Percentiles rank a stretch among this genome's conserved stretches.
These are phyloP conservation scores for Zaprionus taronus DNA, from an alignment of 1,140 invertebrate genomes.

Conservation along the genomic window DNA sequence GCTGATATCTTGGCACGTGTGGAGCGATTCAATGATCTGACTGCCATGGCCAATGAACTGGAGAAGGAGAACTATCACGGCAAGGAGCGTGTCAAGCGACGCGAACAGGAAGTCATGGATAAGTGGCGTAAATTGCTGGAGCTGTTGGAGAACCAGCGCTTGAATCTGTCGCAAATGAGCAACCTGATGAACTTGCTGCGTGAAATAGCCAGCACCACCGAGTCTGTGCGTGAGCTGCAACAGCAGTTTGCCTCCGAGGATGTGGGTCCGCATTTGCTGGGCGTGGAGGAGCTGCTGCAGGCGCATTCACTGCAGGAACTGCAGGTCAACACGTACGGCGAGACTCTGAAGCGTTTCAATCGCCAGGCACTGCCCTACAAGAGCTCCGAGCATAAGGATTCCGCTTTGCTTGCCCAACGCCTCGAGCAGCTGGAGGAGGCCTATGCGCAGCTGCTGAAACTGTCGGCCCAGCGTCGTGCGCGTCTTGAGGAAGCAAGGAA, in stretches of 20 bases:
- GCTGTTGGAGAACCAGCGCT: conserved; percentile 93
- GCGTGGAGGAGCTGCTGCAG: conserved; percentile 96
- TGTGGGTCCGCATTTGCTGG: conserved; percentile 95
- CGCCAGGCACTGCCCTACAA: conserved; percentile 87
- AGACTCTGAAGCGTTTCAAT: conserved; percentile 91
- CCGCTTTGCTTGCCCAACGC: conserved; percentile 88
- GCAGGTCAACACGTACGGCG: conserved; percentile 94
- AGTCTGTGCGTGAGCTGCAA: conserved; percentile 92
- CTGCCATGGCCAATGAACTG: conserved; percentile 95
- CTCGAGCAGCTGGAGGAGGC: conserved; percentile 90
- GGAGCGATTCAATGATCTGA: conserved; percentile 97
- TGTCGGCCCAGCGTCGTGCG: conserved; percentile 89
- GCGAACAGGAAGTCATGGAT: conserved; percentile 94
- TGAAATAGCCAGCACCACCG: conserved; percentile 95
- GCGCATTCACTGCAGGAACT: conserved; percentile 96
- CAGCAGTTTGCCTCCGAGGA: conserved; percentile 94
- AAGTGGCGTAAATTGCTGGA: conserved; percentile 95
- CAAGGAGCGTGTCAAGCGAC: conserved; percentile 91
- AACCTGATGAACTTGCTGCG: conserved; percentile 93
- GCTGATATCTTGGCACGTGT: conserved; percentile 98
- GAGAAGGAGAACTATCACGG: conserved; percentile 96
- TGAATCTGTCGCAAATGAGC: conserved; percentile 90
- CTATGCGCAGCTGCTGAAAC: conserved; percentile 88
- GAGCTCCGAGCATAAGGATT: conserved; percentile 86
- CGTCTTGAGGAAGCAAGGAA: conserved; percentile 95